Conservation (phyloP, 2,113 vertebrate species). For the Pavo muticus region DNA sequence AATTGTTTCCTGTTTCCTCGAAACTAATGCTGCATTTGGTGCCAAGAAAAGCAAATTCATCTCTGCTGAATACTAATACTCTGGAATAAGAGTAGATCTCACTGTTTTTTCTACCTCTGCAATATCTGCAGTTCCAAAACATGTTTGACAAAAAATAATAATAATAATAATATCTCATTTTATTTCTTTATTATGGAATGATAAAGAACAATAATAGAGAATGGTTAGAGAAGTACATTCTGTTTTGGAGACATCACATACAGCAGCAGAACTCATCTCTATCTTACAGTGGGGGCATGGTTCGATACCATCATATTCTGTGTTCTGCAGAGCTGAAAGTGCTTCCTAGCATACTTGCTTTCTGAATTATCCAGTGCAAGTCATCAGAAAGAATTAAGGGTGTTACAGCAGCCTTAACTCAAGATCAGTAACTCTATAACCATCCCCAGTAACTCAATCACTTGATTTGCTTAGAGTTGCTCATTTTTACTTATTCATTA, state of each 20-base stretch:
- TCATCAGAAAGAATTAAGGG: not conserved
- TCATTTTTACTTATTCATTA: not conserved
- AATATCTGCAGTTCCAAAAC: not conserved
- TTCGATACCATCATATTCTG: not conserved
- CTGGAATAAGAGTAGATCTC: not conserved
- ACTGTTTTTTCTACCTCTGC: not conserved
- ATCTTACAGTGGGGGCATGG: not conserved
- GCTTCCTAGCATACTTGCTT: not conserved
- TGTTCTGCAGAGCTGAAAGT: not conserved
- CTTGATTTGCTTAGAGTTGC: not conserved
- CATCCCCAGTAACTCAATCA: not conserved
- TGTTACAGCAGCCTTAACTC: not conserved
- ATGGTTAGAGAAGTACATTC: not conserved
- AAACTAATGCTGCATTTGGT: not conserved
- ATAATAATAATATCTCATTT: not conserved
- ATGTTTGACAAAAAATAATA: not conserved
- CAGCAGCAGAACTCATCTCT: not conserved
- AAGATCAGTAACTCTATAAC: not conserved
- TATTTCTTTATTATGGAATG: not conserved
- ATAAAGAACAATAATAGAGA: not conserved
- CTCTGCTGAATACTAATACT: constrained; percentile 13
- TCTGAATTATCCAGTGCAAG: not conserved
- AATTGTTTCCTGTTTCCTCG: not conserved
- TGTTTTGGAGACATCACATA: not conserved
- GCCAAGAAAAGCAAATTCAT: constrained; percentile 9